phyloP scores from a whole-genome alignment of 1,140 invertebrate genomes.

The Diorhabda sublineata region DNA sequence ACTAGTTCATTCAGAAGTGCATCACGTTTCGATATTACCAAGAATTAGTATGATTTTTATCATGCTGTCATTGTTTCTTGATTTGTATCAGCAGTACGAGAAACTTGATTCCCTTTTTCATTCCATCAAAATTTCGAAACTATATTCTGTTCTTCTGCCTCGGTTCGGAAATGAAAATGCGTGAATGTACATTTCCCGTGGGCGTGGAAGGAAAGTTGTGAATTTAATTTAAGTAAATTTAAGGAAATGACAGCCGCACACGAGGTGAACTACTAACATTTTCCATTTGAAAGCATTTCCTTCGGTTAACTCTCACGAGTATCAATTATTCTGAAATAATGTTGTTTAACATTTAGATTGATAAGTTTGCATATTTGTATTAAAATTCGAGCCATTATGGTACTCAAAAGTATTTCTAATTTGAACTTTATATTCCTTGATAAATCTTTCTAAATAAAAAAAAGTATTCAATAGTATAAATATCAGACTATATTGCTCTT shows the following conservation, averaged over 20 bases:
- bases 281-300: constrained; percentile 10
- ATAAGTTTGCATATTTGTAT: neutral
- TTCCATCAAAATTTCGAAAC: neutral
- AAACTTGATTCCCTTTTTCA: neutral
- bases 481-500: no score
- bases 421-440: no score
- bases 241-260: constrained; percentile 13
- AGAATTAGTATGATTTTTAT: no score
- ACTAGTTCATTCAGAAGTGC: no score
- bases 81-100: no score
- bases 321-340: neutral
- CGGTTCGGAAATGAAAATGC: constrained; percentile 13
- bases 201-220: constrained; percentile 6
- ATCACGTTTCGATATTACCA: no score
- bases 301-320: neutral
- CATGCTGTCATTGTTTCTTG: no score
- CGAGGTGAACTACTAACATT: constrained; percentile 9
- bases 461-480: no score
- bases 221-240: constrained; percentile 16
- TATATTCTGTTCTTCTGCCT: neutral
- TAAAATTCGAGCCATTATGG: no score
- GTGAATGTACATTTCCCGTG: constrained; percentile 18
- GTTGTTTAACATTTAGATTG: neutral
- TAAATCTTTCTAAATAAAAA: no score
- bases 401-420: no score